These are phyloP conservation scores for Chrosomus eos DNA, from an alignment of 2,797 vertebrate species.

Conservation along the genomic window DNA sequence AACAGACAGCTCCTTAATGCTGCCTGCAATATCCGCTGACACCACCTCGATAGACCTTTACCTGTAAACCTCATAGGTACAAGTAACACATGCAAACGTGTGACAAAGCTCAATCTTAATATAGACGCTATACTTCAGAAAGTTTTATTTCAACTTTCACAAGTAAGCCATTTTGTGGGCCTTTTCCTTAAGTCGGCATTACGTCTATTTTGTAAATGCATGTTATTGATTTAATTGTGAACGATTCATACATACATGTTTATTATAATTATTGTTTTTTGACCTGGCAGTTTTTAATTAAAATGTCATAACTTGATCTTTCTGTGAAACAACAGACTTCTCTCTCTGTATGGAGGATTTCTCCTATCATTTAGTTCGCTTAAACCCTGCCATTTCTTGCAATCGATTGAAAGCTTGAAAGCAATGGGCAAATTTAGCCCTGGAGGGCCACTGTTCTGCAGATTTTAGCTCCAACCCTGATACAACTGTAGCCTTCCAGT, in stretches of 20 bases:
- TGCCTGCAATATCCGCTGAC: slow-evolving; percentile 54
- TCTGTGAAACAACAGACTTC: not conserved
- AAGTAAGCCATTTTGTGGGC: not conserved
- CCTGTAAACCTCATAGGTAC: slow-evolving; percentile 18
- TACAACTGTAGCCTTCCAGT: too few relatives aligned
- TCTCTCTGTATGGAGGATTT: not conserved
- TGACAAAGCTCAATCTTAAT: slow-evolving; percentile 13
- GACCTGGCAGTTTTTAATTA: not conserved
- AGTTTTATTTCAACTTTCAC: not conserved
- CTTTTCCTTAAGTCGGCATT: not conserved
- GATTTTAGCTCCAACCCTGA: too few relatives aligned
- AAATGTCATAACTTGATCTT: not conserved
- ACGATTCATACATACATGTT: not conserved
- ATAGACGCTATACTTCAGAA: not conserved
- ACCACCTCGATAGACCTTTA: slow-evolving; percentile 15
- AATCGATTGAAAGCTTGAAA: not conserved
- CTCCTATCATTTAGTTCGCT: not conserved
- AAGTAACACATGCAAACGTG: slow-evolving; percentile 3
- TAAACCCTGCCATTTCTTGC: not conserved
- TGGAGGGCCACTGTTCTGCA: too few relatives aligned
- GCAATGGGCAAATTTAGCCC: too few relatives aligned
- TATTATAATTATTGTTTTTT: not conserved
- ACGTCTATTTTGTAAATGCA: not conserved
- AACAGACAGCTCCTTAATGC: slow-evolving; percentile 60
- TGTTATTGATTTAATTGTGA: not conserved